Base-by-base conservation (phyloP, 2,888 invertebrate species). In the Entomobrya proxima region DNA sequence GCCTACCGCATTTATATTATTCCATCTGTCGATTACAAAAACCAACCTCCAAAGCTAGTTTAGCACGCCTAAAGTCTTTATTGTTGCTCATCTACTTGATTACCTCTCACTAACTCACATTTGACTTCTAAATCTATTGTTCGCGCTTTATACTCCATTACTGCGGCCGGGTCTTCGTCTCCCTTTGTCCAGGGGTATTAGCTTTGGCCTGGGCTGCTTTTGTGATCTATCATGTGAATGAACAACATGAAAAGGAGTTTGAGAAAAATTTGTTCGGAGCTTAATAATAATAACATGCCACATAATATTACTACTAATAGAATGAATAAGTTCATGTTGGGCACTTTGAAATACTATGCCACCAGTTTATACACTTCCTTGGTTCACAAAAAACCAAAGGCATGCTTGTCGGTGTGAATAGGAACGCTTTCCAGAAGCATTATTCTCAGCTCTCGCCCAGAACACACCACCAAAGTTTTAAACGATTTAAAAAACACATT, bases 1-100 rank as follows among this genome's bases (percentile, higher is more conserved):
- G 87, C 88, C 88, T 87, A 88, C 88, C 88, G 88, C 88, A 88
- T 88, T 87, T 86, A 69, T 80, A 86, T 88, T 82, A 67, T 87
- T 85, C 85, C 85, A 85, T 80, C 85, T 85, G 85, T 85, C 85
- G 85, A 85, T 85, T 80, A 80, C 76, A 80, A 80, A 80, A 85
- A 80, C 85, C 85, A 85, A 80, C 85, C 85, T 85, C 85, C 85
- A 69, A 47, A 80, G 75, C 80, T 80, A 80, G 85, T 85, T 85
- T 76, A 69, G 69, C 85, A 85, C 85, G 85, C 85, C 85, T 85
- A 80, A 85, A 80, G 80, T 85, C 85, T 85, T 80, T 76, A 85
- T 85, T 85, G 35, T 64, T 80, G 80, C 69, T 85, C 76, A 75
- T 61, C 50, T 67, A 76, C 75, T 35, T 85, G 80, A 85, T 83